phyloP scores from a whole-genome alignment of 1,140 invertebrate species.

The Rhysida immarginata region DNA sequence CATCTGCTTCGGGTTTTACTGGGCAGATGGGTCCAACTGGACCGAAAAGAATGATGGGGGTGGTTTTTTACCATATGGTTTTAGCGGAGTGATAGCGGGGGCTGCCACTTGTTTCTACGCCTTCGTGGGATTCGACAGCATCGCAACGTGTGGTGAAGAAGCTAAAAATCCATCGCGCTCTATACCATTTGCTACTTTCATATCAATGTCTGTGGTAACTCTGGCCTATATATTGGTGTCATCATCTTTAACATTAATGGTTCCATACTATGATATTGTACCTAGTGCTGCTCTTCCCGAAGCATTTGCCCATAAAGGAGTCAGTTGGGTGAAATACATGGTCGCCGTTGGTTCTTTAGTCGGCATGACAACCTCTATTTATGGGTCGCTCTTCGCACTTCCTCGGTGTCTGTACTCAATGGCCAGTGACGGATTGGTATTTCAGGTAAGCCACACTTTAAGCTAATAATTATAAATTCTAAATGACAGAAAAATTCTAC shows the following conservation, averaged over 20 bases:
- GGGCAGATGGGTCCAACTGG: slow-evolving; percentile 68
- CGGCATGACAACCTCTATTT: slow-evolving; percentile 69
- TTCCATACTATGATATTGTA: slow-evolving; percentile 50
- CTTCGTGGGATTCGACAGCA: slow-evolving; percentile 71
- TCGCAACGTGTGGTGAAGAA: slow-evolving; percentile 71
- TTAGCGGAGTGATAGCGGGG: slow-evolving; percentile 35
- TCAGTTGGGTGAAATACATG: slow-evolving; percentile 66
- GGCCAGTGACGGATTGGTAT: slow-evolving; percentile 71
- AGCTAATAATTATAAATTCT: too few relatives aligned
- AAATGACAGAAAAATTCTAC: too few relatives aligned
- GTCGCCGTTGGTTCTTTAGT: slow-evolving; percentile 74
- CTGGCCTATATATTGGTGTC: slow-evolving; percentile 65
- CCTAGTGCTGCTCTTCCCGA: slow-evolving; percentile 66
- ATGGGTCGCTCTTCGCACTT: slow-evolving; percentile 67
- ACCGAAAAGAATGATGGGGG: slow-evolving; percentile 38
- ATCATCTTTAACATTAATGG: slow-evolving; percentile 62
- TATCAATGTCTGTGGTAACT: slow-evolving; percentile 62
- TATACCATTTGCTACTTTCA: slow-evolving; percentile 62
- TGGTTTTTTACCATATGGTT: slow-evolving; percentile 68
- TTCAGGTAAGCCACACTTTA: too few relatives aligned
- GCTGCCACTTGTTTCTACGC: slow-evolving; percentile 82
- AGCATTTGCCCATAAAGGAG: slow-evolving; percentile 47
- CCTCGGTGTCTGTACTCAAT: slow-evolving; percentile 75
- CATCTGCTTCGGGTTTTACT: slow-evolving; percentile 58
- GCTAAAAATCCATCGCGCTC: slow-evolving; percentile 58